Base-by-base conservation (phyloP, 2,888 invertebrate genomes). In the Dasypolia templi region DNA sequence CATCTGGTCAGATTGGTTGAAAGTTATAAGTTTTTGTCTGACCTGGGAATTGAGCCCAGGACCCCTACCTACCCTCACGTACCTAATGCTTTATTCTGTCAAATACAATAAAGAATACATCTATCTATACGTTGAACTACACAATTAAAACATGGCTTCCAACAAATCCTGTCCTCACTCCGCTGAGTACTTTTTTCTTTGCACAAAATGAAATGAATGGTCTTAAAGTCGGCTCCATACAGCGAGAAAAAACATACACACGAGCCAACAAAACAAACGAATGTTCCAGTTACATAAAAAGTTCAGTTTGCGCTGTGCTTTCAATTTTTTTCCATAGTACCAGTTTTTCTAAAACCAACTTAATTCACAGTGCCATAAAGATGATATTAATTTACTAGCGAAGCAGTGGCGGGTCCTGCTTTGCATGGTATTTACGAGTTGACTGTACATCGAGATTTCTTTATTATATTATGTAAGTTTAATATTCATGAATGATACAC, bases 91-190 rank as follows among this genome's bases (percentile, higher is more conserved):
- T 35, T 35, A 68, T 67, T 1, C 9, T 49, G 11, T 22, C 46
- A 35, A 68, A 26, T 35, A 69, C 6, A 68, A 44, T 46, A 42
- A 29, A 29, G 4, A 22, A 49, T 49, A 39, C 46, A 66, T 14
- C 19, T 67, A 35, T 26, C 0, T 49, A 17, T 51, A n/a, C 3
- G 35, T 22, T 49, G 17, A 11, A 19, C 32, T 35, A 72, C 6
- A 71, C 26, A 70, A 44, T 22, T 53, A 71, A 4, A 71, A 53
- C 19, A 53, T 51, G 29, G 19, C 11, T 32, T 17, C 26, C 11
- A 53, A 26, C 4, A 3, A 29, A 35, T n/a, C 12, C 11, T 32
- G 32, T 71, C 22, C 51, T 17, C 53, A 26, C 11, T 55, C 6
- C 42, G 32, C 2, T 32, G 32, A 19, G 5, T 53, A 70, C n/a